These are phyloP conservation scores for Leptinotarsa undecemlineata DNA, from an alignment of 1,140 invertebrate genomes.

Conservation along the genomic window DNA sequence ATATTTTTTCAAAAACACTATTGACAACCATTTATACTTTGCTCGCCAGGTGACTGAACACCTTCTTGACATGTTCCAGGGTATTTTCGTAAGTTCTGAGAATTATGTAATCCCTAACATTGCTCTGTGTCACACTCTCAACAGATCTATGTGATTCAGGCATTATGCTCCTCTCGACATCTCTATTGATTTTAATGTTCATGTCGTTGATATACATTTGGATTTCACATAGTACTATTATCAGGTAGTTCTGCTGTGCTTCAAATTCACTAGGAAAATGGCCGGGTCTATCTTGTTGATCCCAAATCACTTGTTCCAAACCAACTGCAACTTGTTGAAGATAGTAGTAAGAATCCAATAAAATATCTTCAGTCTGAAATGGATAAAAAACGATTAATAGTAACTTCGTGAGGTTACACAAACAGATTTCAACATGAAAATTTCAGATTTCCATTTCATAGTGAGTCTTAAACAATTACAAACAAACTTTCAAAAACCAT, in stretches of 20 bases:
- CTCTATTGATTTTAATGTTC: conserved; percentile 55
- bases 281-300: conserved; percentile 60
- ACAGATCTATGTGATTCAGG: conserved; percentile 54
- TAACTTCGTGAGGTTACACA: no score
- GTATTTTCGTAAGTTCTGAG: conserved; percentile 69
- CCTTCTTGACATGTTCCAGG: conserved; percentile 63
- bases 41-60: conserved; percentile 54
- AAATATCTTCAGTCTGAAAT: conserved; percentile 59
- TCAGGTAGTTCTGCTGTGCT: conserved; percentile 62
- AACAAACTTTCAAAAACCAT: no score
- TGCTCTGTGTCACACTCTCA: conserved; percentile 55
- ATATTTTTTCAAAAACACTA: conserved; percentile 13
- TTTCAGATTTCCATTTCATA: no score
- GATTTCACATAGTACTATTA: conserved; percentile 60
- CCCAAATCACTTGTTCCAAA: conserved; percentile 68
- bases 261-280: conserved; percentile 62
- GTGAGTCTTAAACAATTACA: no score
- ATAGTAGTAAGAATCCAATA: conserved; percentile 63
- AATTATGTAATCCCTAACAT: conserved; percentile 68
- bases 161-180: conserved; percentile 65
- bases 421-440: no score
- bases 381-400: neutral
- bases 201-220: conserved; percentile 63
- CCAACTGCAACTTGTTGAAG: conserved; percentile 70
- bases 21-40: conserved; percentile 4